phyloP scores from a whole-genome alignment of 2,113 vertebrate species.

The Dendropsophus ebraccatus region DNA sequence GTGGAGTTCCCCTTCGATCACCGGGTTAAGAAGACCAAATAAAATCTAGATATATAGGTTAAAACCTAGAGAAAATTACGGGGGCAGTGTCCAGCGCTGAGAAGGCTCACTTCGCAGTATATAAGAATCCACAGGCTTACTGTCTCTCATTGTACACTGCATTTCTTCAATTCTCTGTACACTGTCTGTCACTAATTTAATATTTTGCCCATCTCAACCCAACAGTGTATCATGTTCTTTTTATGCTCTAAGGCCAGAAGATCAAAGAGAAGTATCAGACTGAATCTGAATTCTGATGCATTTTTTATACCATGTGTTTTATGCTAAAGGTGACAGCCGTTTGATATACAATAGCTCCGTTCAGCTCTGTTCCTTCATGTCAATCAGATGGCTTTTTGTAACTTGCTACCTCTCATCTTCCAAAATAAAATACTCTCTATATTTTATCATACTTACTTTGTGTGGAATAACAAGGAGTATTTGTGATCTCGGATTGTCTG shows the following conservation, averaged over 20 bases:
- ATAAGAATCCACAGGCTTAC: not conserved
- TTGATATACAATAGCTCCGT: slow-evolving; percentile 48
- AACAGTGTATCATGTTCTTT: slow-evolving; percentile 22
- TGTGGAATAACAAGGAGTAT: slow-evolving; percentile 14
- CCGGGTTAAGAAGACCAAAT: not conserved
- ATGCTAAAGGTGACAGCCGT: slow-evolving; percentile 55
- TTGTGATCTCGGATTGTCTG: slow-evolving; percentile 48
- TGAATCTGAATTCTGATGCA: slow-evolving; percentile 43
- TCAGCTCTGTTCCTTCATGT: slow-evolving; percentile 41
- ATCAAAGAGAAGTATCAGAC: slow-evolving; percentile 33
- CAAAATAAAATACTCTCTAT: slow-evolving; percentile 46
- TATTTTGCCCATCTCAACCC: slow-evolving; percentile 26
- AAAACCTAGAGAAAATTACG: not conserved
- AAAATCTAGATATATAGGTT: not conserved
- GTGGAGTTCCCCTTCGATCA: not conserved
- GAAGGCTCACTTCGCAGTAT: not conserved
- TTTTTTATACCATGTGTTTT: slow-evolving; percentile 25
- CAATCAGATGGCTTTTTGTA: slow-evolving; percentile 45
- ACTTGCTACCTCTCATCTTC: slow-evolving; percentile 37
- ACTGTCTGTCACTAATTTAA: slow-evolving; percentile 8
- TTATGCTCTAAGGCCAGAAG: slow-evolving; percentile 42
- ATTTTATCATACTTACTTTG: slow-evolving; percentile 41
- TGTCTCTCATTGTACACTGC: not conserved
- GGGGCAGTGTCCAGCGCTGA: not conserved
- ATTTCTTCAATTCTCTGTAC: not conserved